These are phyloP conservation scores for Cynaeus angustus DNA, from an alignment of 2,888 invertebrate species.

Conservation along the genomic window DNA sequence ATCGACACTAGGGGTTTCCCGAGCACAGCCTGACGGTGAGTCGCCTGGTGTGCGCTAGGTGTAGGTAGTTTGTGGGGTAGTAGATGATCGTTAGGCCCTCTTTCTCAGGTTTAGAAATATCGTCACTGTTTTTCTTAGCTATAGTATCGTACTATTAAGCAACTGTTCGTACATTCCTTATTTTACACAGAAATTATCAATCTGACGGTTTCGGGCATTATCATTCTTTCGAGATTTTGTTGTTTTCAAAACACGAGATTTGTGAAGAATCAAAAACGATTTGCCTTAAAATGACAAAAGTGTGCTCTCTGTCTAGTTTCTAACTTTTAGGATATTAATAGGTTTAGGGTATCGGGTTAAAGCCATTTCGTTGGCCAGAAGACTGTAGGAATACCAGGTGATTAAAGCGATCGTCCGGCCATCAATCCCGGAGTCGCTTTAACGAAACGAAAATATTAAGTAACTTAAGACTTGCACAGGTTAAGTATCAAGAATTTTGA, in stretches of 20 bases:
- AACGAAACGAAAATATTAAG: constrained; percentile 54
- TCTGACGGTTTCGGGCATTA: constrained; percentile 23
- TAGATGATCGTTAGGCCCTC: constrained; percentile 68
- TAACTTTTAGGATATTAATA: constrained; percentile 57
- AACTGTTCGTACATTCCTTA: constrained; percentile 40
- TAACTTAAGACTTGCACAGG: constrained; percentile 64
- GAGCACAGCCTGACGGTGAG: constrained; percentile 49
- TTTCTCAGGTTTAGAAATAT: constrained; percentile 68
- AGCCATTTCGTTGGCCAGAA: constrained; percentile 60
- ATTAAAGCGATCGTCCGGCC: constrained; percentile 60
- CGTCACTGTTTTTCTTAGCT: constrained; percentile 51
- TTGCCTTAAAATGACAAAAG: constrained; percentile 65
- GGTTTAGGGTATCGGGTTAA: constrained; percentile 56
- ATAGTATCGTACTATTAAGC: constrained; percentile 45
- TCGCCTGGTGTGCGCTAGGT: constrained; percentile 52
- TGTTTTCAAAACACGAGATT: constrained; percentile 17
- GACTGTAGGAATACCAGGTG: constrained; percentile 71
- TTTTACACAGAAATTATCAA: constrained; percentile 25
- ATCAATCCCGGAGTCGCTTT: constrained; percentile 46
- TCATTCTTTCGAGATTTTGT: constrained; percentile 10
- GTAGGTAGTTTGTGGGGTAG: constrained; percentile 61
- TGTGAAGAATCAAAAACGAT: constrained; percentile 52
- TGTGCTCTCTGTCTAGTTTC: constrained; percentile 64
- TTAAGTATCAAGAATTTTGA: constrained; percentile 55
- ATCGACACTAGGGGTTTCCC: constrained; percentile 52